Base-by-base conservation (phyloP, 2,113 vertebrate species). In the Malurus elegans region DNA sequence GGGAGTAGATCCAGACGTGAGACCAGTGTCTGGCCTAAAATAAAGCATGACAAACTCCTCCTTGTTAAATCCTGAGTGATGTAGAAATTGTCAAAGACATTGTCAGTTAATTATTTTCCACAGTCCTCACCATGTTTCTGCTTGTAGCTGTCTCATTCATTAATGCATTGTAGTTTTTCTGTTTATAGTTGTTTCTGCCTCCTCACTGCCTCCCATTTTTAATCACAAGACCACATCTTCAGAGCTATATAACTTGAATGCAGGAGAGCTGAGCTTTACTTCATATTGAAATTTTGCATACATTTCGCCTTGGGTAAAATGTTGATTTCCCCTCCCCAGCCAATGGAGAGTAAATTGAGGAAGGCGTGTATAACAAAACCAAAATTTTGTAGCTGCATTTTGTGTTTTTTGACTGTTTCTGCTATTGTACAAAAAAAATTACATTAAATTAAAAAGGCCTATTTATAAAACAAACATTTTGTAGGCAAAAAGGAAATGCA, bases 391-490 rank as follows among this genome's bases (percentile, higher is more conserved):
- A 74, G 64, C 56, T 90, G 44, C 71, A 47, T 80, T 91, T 29
- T 81, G 66, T 84, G 25, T 38, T 92, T 95, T 95, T 53, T 76
- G 54, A 90, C 86, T 74, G 61, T 88, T 96, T 84, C 67, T 91
- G 62, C 57, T 90, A 82, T 69, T 92, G 65, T 48, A 88, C 50
- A 56, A 79, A 94, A 93, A 83, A 79, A 89, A 86, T 44, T 79
- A 75, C 91, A 94, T 94, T 86, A 94, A 95, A 97, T 94, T 96
- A 85, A 93, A 95, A 92, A 90, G 57, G 54, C 87, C 93, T 95
- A 92, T 97, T 96, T 97, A 95, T 84, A 95, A 96, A 94, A 94
- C 90, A 94, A 94, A 95, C 80, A 92, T 75, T 97, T 93, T 96
- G 93, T 94, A 95, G 75, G 81, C 51, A 95, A 91, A 94, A 82